Conservation (phyloP, 2,113 vertebrate species). For the Sebastes schlegelii region DNA sequence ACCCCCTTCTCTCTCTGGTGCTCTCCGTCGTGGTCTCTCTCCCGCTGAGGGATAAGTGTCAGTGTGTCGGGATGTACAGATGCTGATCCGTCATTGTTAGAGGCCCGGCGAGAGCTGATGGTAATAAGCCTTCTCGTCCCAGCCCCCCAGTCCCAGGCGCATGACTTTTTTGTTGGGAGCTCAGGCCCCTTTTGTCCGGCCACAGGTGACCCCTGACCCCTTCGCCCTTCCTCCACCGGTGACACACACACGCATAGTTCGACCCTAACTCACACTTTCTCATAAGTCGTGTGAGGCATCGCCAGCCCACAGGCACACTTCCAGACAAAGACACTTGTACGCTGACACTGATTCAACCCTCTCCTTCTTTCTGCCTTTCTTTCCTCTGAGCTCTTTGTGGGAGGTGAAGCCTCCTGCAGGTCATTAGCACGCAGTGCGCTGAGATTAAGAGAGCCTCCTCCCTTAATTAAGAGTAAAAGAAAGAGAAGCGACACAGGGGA, state of each 20-base stretch:
- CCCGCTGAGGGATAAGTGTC: constrained; percentile 64
- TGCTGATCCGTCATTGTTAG: constrained; percentile 81
- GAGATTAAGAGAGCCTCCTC: constrained; percentile 49
- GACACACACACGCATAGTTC: constrained; percentile 16
- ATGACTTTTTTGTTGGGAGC: constrained; percentile 72
- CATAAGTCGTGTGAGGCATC: constrained; percentile 17
- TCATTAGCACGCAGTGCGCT: constrained; percentile 53
- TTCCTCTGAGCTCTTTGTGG: constrained; percentile 44
- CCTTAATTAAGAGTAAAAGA: constrained; percentile 56
- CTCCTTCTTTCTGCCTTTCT: constrained; percentile 15
- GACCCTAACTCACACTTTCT: constrained; percentile 42
- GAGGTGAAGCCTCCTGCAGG: constrained; percentile 57
- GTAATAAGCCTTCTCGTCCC: constrained; percentile 60
- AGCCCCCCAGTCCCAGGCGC: constrained; percentile 45
- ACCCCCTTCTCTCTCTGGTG: not conserved
- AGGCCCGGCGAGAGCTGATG: constrained; percentile 55
- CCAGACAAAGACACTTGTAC: constrained; percentile 68
- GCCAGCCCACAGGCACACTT: constrained; percentile 58
- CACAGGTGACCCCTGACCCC: constrained; percentile 79
- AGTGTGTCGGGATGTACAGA: constrained; percentile 71
- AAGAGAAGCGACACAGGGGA: constrained; percentile 1
- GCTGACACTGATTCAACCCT: constrained; percentile 30
- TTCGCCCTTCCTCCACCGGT: constrained; percentile 56
- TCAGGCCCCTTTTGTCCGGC: constrained; percentile 72
- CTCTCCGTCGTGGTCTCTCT: not conserved